Evolutionary conservation across 2,113 vertebrate genomes (phyloP).

Genomic region (Brienomyrus brachyistius): DNA sequence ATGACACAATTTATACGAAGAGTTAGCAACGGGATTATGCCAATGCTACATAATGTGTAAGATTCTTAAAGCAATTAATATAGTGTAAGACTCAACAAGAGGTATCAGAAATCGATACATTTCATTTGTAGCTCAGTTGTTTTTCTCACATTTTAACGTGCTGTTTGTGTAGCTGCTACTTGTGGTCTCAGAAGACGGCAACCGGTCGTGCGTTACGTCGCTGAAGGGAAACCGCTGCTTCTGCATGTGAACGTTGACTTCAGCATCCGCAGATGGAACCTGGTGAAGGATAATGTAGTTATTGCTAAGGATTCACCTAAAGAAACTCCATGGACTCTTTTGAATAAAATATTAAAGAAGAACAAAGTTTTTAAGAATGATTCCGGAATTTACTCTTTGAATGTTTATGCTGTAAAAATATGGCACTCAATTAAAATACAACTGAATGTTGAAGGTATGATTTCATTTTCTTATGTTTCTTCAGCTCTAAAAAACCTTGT

Average conservation of each 20-base stretch:
- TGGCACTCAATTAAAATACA: fast-evolving
- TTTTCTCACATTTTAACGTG: not conserved
- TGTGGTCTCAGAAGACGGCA: not conserved
- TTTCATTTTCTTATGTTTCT: conserved; percentile 6
- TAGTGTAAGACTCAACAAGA: not conserved
- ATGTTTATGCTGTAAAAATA: not conserved
- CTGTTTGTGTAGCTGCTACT: not conserved
- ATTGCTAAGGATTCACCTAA: not conserved
- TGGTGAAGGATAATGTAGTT: not conserved
- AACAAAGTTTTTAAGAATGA: conserved; percentile 27
- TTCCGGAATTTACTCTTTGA: conserved; percentile 29
- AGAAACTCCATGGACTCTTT: conserved; percentile 11
- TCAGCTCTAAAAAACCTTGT: fast-evolving
- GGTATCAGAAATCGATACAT: too few species aligned
- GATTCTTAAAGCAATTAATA: not conserved
- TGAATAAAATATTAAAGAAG: conserved; percentile 40
- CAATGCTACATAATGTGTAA: not conserved
- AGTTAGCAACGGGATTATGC: not conserved
- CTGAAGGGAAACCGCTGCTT: conserved; percentile 22
- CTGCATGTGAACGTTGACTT: conserved; percentile 20
- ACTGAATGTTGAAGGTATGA: conserved; percentile 36
- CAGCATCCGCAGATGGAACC: not conserved
- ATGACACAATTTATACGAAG: not conserved
- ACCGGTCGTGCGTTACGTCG: conserved; percentile 11
- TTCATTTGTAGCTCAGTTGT: not conserved